Conservation (phyloP, 2,888 invertebrate species). For the Drosophila barbarae region DNA sequence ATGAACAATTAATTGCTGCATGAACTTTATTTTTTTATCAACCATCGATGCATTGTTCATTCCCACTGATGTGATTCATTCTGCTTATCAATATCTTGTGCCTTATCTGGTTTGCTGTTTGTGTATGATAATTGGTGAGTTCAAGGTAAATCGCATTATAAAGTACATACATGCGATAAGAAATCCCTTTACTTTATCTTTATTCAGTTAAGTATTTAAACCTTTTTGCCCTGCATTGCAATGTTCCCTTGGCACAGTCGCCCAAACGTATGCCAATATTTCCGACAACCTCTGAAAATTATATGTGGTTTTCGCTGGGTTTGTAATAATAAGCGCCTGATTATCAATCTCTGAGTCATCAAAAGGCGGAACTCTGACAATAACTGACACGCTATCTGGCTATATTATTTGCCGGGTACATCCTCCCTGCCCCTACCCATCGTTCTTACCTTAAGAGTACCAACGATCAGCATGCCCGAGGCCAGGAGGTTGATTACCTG, state of each 20-base stretch:
- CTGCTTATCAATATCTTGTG: too few species aligned
- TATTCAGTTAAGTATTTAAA: background rate
- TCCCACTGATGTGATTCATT: too few species aligned
- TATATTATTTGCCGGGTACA: background rate
- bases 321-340: background rate
- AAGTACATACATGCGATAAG: too few species aligned
- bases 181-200: too few species aligned
- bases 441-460: conserved; percentile 68
- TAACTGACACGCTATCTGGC: background rate
- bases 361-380: background rate
- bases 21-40: background rate
- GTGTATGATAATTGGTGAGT: too few species aligned
- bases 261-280: background rate
- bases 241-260: too few species aligned
- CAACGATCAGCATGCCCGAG: conserved; percentile 71
- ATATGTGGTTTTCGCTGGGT: background rate
- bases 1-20: background rate
- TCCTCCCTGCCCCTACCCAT: background rate
- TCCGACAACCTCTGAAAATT: background rate
- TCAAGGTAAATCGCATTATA: too few species aligned
- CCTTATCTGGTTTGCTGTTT: too few species aligned
- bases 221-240: too few species aligned
- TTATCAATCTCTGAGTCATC: background rate
- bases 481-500: conserved; percentile 64
- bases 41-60: background rate